Base-by-base conservation (phyloP, 2,113 vertebrate species). In the Neogobius melanostomus region DNA sequence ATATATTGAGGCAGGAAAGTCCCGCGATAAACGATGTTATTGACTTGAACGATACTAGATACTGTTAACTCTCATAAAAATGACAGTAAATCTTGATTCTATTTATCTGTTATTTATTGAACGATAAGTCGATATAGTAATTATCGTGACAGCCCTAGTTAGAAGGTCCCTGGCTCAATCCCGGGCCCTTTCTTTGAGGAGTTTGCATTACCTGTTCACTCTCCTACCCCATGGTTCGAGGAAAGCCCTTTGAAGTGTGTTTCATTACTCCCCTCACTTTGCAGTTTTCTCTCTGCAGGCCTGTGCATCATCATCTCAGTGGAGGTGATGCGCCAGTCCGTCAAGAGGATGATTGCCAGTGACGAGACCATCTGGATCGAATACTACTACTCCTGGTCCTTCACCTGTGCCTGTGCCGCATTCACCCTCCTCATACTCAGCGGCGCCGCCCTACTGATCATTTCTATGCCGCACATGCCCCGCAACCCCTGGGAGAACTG, bases 401-500 rank as follows among this genome's bases (percentile, higher is more conserved):
- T 98, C 0, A 93, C 94, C 66, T 98, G 97, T 0, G 96, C 97
- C 87, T 98, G 96, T 0, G 50, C 95, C 0, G 85, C 98, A 87
- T 98, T 98, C 42, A 90, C 93, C 53, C 91, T 99, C 74, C 96
- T 99, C 81, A 96, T 98, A 84, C 85, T 98, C 61, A 95, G 95
- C 0, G 96, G 97, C 17, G 87, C 93, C 0, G 80, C 86, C 17
- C 94, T 99, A 21, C 94, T 99, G 43, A 92, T 99, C 63, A 95
- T 98, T 80, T 97, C 98, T 1, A 94, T 99, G 93, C 98, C 97
- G 0, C 95, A 95, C 61, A 98, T 99, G 95, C 98, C 98, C n/a
- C 94, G 92, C 78, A 97, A 99, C 87, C 97, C 98, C 42, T 99
- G 98, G 98, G 97, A 99, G 90, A 95, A 94, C 68, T 99, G 98